These are phyloP conservation scores for Acomys russatus DNA, from an alignment of 2,797 vertebrate species.

Conservation along the genomic window DNA sequence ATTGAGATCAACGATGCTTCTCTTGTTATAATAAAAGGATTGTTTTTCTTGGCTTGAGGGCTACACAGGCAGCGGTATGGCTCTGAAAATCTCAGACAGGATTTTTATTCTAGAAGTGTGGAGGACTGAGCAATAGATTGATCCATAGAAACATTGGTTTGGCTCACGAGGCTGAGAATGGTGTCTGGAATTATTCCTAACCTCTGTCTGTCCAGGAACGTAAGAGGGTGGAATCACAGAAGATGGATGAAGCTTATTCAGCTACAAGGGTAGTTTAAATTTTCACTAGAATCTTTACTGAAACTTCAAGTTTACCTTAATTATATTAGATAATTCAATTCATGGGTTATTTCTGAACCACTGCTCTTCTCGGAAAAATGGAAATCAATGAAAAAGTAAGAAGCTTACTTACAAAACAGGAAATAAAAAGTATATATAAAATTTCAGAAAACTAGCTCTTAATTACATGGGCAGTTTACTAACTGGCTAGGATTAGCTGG, in stretches of 20 bases:
- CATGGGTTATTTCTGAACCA: conserved; percentile 87
- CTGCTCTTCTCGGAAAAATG: conserved; percentile 84
- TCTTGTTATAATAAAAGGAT: neutral
- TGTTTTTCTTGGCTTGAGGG: neutral
- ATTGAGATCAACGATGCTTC: conserved; percentile 2
- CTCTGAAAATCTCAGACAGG: conserved; percentile 6
- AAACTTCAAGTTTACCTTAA: conserved; percentile 87
- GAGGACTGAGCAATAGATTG: conserved; percentile 12
- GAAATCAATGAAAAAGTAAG: conserved; percentile 88
- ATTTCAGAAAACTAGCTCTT: conserved; percentile 82
- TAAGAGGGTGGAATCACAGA: conserved; percentile 43
- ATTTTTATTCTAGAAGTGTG: conserved; percentile 45
- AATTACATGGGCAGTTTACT: conserved; percentile 73
- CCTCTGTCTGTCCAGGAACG: conserved; percentile 23
- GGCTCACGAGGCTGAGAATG: neutral
- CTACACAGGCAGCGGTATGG: neutral
- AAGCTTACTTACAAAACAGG: conserved; percentile 78
- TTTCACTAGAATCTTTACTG: conserved; percentile 80
- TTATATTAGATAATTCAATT: conserved; percentile 89
- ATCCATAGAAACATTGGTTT: conserved; percentile 14
- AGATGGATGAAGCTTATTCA: conserved; percentile 73
- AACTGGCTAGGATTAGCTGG: conserved; percentile 53
- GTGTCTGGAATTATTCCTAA: conserved; percentile 67
- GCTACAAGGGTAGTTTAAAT: conserved; percentile 65
- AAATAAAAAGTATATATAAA: conserved; percentile 85